Percentiles rank a stretch among this genome's conserved stretches.
Evolutionary conservation across 1,140 invertebrate genomes (phyloP).

Genomic region (Neotoxoptera formosana): DNA sequence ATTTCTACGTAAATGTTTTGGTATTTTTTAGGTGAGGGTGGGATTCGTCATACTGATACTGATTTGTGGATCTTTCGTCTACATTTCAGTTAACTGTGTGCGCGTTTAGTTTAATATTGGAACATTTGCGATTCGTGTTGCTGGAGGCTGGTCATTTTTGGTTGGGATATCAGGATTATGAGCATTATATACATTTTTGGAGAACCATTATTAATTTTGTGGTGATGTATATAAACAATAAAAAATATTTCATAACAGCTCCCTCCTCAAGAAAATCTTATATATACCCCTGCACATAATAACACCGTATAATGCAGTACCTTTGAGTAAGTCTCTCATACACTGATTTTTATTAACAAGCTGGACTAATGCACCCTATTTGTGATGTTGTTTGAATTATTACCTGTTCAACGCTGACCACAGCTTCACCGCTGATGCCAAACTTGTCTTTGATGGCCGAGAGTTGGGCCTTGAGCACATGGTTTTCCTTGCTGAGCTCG

Average conservation of each 20-base stretch:
- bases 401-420: slow-evolving; percentile 83
- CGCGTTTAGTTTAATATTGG: no score
- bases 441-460: slow-evolving; percentile 93
- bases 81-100: no score
- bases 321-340: not conserved
- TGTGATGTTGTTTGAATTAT: not conserved
- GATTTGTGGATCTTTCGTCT: not conserved
- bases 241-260: no score
- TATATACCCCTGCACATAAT: no score
- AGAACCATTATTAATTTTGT: no score
- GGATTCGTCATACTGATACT: no score
- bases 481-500: slow-evolving; percentile 94
- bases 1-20: not conserved
- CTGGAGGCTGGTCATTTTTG: no score
- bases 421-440: slow-evolving; percentile 84
- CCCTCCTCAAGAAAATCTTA: no score
- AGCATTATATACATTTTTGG: no score
- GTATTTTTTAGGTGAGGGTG: not conserved
- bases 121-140: no score
- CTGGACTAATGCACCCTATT: not conserved
- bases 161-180: no score
- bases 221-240: no score
- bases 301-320: not conserved
- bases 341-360: not conserved
- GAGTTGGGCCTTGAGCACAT: slow-evolving; percentile 89